Evolutionary conservation across 2,888 invertebrate genomes (phyloP).

Genomic region (Polyommatus iphigenia): DNA sequence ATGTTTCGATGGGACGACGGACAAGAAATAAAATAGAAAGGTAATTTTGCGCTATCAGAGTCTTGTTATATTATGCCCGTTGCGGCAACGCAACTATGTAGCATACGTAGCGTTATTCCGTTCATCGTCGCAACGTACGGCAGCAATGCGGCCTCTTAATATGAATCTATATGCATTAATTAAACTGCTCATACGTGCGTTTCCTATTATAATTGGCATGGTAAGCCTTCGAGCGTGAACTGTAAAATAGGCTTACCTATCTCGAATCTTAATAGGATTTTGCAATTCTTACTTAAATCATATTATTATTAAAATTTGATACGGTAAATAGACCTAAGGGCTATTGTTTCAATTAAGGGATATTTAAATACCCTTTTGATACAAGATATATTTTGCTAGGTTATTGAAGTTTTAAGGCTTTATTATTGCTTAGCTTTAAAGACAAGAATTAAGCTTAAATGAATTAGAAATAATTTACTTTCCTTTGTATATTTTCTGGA

Average conservation of each 20-base stretch:
- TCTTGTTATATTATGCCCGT: not conserved
- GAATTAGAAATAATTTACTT: no score
- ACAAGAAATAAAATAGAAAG: no score
- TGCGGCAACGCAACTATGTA: not conserved
- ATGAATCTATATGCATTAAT: conserved; percentile 16
- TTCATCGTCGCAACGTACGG: not conserved
- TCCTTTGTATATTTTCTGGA: no score
- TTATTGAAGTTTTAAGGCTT: not conserved
- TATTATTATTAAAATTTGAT: not conserved
- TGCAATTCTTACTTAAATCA: not conserved
- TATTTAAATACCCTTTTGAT: not conserved
- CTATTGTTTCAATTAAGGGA: not conserved
- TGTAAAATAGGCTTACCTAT: conserved; percentile 17
- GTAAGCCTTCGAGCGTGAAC: not conserved
- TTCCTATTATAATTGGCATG: conserved; percentile 16
- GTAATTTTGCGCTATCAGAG: no score
- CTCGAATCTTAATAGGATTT: not conserved
- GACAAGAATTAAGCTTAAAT: no score
- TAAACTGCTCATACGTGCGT: conserved; percentile 17
- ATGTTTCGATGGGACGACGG: no score
- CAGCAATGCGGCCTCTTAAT: not conserved
- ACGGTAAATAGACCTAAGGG: not conserved
- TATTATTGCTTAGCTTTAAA: not conserved
- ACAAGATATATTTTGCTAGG: not conserved
- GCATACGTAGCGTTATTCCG: not conserved